Conservation (phyloP, 1,140 invertebrate genomes). For the Cydia fagiglandana region DNA sequence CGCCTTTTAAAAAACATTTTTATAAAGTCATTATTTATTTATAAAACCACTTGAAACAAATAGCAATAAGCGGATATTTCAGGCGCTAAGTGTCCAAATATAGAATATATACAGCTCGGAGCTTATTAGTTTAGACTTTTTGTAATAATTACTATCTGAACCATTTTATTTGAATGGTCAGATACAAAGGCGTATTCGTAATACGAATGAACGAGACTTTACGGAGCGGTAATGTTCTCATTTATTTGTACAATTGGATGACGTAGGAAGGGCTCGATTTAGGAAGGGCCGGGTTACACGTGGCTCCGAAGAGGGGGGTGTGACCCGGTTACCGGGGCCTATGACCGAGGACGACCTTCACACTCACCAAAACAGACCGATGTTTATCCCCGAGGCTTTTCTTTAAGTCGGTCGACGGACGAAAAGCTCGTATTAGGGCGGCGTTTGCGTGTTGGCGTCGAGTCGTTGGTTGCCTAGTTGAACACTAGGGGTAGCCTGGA, state of each 20-base stretch:
- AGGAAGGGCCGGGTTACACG: constrained; percentile 33
- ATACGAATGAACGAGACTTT: not conserved
- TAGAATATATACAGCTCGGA: too few relatives aligned
- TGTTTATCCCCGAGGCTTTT: constrained; percentile 8
- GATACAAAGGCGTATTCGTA: not conserved
- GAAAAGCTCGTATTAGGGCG: not conserved
- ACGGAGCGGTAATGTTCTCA: not conserved
- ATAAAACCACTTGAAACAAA: too few relatives aligned
- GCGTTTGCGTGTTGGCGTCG: not conserved
- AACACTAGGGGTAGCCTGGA: too few relatives aligned
- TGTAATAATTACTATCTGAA: too few relatives aligned
- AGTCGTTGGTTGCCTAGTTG: not conserved
- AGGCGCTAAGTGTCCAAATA: too few relatives aligned
- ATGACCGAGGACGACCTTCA: constrained; percentile 74
- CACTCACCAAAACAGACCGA: constrained; percentile 44
- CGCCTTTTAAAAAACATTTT: too few relatives aligned
- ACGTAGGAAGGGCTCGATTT: constrained; percentile 8
- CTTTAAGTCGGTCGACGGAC: not conserved
- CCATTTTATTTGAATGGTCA: too few relatives aligned
- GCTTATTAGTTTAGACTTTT: too few relatives aligned
- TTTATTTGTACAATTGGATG: constrained; percentile 1
- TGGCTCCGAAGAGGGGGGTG: constrained; percentile 42
- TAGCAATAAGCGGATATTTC: too few relatives aligned
- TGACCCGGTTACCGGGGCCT: constrained; percentile 71
- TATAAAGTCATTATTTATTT: too few relatives aligned